Conservation (phyloP, 2,888 invertebrate species). For the Saturnia pavonia region DNA sequence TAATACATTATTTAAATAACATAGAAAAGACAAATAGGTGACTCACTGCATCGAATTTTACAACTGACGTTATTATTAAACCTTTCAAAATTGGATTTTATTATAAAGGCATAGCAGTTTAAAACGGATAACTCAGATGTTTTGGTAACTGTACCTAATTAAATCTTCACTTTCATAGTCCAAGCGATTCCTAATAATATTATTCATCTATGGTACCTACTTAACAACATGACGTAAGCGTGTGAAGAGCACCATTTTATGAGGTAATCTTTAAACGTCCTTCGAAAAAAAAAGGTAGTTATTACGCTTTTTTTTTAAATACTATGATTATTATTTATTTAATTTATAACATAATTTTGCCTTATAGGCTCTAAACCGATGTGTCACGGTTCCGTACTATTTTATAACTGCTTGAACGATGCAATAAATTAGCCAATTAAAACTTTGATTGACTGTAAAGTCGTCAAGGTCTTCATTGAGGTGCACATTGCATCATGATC, state of each 20-base stretch:
- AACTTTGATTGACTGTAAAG: conserved; percentile 35
- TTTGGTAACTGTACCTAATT: conserved; percentile 36
- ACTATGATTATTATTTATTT: neutral
- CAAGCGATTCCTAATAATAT: conserved; percentile 44
- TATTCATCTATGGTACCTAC: conserved; percentile 47
- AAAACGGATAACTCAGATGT: conserved; percentile 23
- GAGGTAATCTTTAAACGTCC: conserved; percentile 61
- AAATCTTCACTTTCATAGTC: conserved; percentile 55
- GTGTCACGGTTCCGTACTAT: conserved; percentile 36
- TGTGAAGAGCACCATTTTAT: conserved; percentile 51
- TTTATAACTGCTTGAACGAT: conserved; percentile 33
- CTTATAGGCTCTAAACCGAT: conserved; percentile 22
- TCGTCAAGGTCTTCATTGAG: conserved; percentile 27
- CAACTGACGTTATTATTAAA: neutral
- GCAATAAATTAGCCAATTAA: conserved; percentile 38
- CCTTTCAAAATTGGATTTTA: conserved; percentile 7
- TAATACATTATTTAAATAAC: neutral
- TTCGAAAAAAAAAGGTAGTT: conserved; percentile 51
- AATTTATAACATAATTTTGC: neutral
- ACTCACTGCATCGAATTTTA: neutral
- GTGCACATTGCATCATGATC: conserved; percentile 21
- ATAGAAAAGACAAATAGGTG: neutral
- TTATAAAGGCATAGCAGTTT: neutral
- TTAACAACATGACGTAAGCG: conserved; percentile 55
- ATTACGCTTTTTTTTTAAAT: conserved; percentile 40